Base-by-base conservation (phyloP, 2,888 invertebrate species). In the Apotomis capreana region DNA sequence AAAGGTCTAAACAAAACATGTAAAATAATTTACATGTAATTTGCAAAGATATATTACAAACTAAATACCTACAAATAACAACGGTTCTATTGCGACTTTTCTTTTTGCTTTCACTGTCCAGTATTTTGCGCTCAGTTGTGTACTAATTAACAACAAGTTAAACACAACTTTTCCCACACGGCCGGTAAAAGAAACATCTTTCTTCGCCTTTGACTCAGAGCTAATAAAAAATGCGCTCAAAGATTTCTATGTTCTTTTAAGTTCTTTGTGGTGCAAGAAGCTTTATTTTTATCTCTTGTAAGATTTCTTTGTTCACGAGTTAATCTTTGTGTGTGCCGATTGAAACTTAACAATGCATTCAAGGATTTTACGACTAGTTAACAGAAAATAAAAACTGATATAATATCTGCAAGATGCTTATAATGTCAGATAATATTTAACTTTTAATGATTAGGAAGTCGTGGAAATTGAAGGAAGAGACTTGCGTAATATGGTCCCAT, bases 261-360 rank as follows among this genome's bases (percentile, higher is more conserved):
- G 26, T 15, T 64, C 65, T 65, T 65, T 65, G 65, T 65, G 68
- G 58, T 49, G n/a, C 40, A 58, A 40, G 37, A 58, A n/a, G 37
- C 59, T 59, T 51, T 68, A 55, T 26, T 65, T 65, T 62, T 62
- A 51, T 36, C 46, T 65, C 4, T 57, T 36, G 65, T 65, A 57
- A n/a, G 26, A 44, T n/a, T n/a, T 57, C 46, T 65, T 54, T 57
- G 44, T 54, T 26, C 37, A 12, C 10, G 58, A 58, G 37, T 37
- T 12, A 37, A 57, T 57, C 55, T 58, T 37, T 37, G 6, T 37
- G 10, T 58, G 12, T 37, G 26, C 5, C 6, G 37, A 58, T 37
- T n/a, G 58, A 58, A 37, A 15, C 12, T 49, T 61, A 5, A 36
- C 36, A 15, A 9, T 3, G 40, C 40, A 40, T 40, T 40, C 5